Evolutionary conservation across 2,113 vertebrate genomes (phyloP).

Genomic region (Myotis lucifugus): DNA sequence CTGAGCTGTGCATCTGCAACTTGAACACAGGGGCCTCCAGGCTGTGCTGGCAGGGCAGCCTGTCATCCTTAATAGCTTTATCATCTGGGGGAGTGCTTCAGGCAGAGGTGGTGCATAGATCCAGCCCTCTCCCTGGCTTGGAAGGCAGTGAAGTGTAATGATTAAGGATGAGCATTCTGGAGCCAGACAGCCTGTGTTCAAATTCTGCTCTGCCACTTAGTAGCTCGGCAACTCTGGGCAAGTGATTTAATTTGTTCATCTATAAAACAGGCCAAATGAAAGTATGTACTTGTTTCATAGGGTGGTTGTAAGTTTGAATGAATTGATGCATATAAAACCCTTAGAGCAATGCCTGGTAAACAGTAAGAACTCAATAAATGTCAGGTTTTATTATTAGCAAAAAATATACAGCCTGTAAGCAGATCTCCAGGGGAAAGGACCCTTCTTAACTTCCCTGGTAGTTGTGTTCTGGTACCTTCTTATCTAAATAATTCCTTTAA

Average conservation of each 20-base stretch:
- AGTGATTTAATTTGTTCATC: not conserved
- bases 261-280: not conserved
- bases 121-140: not conserved
- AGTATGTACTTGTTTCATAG: not conserved
- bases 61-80: not conserved
- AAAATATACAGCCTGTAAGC: not conserved
- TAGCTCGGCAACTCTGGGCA: not conserved
- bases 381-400: not conserved
- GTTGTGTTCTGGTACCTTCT: not conserved
- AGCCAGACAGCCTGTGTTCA: not conserved
- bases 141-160: not conserved
- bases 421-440: not conserved
- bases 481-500: conserved; percentile 17
- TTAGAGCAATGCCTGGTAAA: conserved; percentile 34
- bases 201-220: not conserved
- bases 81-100: not conserved
- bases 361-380: not conserved
- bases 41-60: not conserved
- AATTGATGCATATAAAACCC: not conserved
- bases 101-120: not conserved
- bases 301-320: not conserved
- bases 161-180: not conserved
- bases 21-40: not conserved
- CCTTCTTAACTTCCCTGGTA: not conserved
- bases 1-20: not conserved